Base-by-base conservation (phyloP, 1,140 invertebrate genomes). In the Dinothrombium tinctorium region DNA sequence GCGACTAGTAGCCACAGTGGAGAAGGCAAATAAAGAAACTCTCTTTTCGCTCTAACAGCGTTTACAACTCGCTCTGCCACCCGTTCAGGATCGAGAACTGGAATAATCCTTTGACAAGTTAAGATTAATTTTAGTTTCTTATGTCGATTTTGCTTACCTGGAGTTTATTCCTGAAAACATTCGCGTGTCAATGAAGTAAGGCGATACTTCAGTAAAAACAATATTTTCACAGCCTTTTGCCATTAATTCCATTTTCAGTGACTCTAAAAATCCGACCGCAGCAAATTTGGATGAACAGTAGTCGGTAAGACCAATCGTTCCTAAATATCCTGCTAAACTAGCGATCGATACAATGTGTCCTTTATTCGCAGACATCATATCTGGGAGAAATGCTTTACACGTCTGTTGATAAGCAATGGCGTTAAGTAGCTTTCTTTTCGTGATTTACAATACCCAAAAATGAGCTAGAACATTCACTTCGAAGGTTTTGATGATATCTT, bases 241-340 rank as follows among this genome's bases (percentile, higher is more conserved):
- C 33, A 69, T 61, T 21, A 78, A 52, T 53, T 83, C 79, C 49
- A 77, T 71, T 33, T 51, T 47, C 17, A 56, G 33, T 14, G 51
- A 32, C 32, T 53, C 47, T 51, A 57, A 55, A 19, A 58, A 37
- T 15, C 74, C 61, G 25, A 51, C 55, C 0, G 83, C 76, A 14
- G 78, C 80, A 53, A 73, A 81, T 59, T 86, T 86, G 19, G 74
- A 72, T 20, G 71, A 71, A 54, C 76, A 79, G 54, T 84, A 84
- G 0, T 78, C 76, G 21, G 79, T 75, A 40, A 83, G 54, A 54
- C 84, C 79, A 5, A 64, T 51, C 0, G 76, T 52, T 4, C 77
- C 78, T 20, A 75, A 49, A 4, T 78, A 51, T 2, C 80, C 80
- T 20, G 79, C 77, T 54, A 79, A 73, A 0, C 79, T 84, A 2